Evolutionary conservation across 2,113 vertebrate genomes (phyloP).

Genomic region (Psophia crepitans): DNA sequence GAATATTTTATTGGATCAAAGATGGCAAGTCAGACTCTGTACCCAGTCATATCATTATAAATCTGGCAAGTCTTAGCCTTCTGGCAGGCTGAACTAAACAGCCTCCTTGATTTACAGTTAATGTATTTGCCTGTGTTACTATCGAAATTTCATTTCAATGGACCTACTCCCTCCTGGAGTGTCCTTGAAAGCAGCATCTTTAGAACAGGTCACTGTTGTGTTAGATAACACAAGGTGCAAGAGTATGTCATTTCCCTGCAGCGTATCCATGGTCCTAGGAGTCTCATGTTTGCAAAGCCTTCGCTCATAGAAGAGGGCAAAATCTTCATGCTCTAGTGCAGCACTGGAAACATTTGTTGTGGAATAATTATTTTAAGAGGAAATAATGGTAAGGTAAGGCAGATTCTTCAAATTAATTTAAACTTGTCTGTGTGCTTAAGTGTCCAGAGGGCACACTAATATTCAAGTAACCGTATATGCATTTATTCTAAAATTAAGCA

Average conservation of each 20-base stretch:
- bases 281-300: not conserved
- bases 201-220: not conserved
- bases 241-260: not conserved
- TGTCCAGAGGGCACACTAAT: not conserved
- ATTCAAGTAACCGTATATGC: not conserved
- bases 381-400: not conserved
- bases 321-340: not conserved
- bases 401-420: not conserved
- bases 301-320: not conserved
- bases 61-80: not conserved
- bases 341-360: not conserved
- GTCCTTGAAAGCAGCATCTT: not conserved
- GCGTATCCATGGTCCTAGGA: not conserved
- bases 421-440: not conserved
- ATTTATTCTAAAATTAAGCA: not conserved
- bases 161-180: not conserved
- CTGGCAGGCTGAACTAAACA: not conserved
- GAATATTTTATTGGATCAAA: conserved; percentile 2
- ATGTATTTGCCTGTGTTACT: not conserved
- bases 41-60: not conserved
- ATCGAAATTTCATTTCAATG: not conserved
- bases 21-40: not conserved
- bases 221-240: not conserved
- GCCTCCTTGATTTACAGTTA: not conserved
- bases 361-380: not conserved